Base-by-base conservation (phyloP, 1,140 invertebrate species). In the Drosophila bocki region DNA sequence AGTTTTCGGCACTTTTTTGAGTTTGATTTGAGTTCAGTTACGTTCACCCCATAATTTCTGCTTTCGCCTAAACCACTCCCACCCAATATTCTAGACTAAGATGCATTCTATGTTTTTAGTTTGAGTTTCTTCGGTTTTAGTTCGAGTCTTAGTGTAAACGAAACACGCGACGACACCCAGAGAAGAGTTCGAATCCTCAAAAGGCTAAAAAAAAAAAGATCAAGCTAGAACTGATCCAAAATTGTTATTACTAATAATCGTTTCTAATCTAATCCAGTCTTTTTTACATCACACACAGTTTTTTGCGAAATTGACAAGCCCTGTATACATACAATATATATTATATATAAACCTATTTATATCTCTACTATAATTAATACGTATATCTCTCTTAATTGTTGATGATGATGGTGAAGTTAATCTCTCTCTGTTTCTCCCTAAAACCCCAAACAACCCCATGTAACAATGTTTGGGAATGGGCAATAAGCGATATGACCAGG, bases 401-500 rank as follows among this genome's bases (percentile, higher is more conserved):
- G 78, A 90, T 91, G 82, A 90, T 90, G 86, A 90, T 88, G 84
- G 84, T 88, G 85, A 90, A 86, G 82, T 94, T 56, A 94, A 94
- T 94, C 93, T 77, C 70, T 74, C 71, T 78, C 74, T 78, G 93
- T 94, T 94, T 71, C 76, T 88, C 84, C 93, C 42, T 39, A 71
- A 83, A 59, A 59, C 51, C 39, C 59, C 61, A 56, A 65, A 77
- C 44, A 75, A 41, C 67, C 69, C 80, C 61, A 42, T 84, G 64
- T 88, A 80, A 92, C 91, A 75, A 91, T 92, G 91, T 92, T 91
- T 93, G 93, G 94, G 94, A 94, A 95, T 95, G 94, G 94, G 94
- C 94, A 94, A 94, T 94, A 92, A 94, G 94, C 94, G 93, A 95
- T 94, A 94, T 94, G 94, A 94, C 94, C 94, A 95, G 93, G 93